These are phyloP conservation scores for Leptodactylus fallax DNA, from an alignment of 2,797 vertebrate genomes.

Conservation along the genomic window DNA sequence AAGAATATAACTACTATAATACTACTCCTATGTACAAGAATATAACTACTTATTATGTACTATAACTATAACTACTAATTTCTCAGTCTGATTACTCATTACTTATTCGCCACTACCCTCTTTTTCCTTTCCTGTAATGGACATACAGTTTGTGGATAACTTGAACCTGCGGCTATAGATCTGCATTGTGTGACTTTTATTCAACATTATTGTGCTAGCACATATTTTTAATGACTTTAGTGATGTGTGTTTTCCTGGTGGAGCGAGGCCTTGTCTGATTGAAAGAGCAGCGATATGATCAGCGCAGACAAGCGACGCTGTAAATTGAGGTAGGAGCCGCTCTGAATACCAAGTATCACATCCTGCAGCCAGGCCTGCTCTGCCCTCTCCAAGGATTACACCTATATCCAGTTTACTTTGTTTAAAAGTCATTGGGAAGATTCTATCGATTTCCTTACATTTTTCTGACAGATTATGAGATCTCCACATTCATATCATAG, in stretches of 20 bases:
- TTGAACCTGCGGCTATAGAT: background rate
- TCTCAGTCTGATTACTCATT: too few species aligned
- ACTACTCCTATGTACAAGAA: too few species aligned
- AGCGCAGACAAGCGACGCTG: constrained; percentile 42
- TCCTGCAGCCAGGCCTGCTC: background rate
- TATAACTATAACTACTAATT: too few species aligned
- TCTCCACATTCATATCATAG: background rate
- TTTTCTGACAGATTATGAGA: background rate
- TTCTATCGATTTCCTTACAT: background rate
- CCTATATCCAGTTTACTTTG: background rate
- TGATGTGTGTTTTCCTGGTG: constrained; percentile 45
- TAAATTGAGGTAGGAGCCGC: constrained; percentile 23
- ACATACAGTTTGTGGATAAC: background rate
- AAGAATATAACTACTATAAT: too few species aligned
- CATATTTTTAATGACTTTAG: constrained; percentile 25
- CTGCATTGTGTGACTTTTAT: constrained; percentile 32
- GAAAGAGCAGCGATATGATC: constrained; percentile 42
- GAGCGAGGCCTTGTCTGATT: constrained; percentile 45
- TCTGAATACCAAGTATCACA: constrained; percentile 37
- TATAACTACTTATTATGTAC: too few species aligned
- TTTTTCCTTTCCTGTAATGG: background rate
- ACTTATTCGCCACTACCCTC: too few species aligned
- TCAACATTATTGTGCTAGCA: constrained; percentile 28
- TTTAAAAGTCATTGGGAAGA: background rate
- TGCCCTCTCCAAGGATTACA: constrained; percentile 3